phyloP scores from a whole-genome alignment of 2,113 vertebrate genomes.

The Dinomys branickii region DNA sequence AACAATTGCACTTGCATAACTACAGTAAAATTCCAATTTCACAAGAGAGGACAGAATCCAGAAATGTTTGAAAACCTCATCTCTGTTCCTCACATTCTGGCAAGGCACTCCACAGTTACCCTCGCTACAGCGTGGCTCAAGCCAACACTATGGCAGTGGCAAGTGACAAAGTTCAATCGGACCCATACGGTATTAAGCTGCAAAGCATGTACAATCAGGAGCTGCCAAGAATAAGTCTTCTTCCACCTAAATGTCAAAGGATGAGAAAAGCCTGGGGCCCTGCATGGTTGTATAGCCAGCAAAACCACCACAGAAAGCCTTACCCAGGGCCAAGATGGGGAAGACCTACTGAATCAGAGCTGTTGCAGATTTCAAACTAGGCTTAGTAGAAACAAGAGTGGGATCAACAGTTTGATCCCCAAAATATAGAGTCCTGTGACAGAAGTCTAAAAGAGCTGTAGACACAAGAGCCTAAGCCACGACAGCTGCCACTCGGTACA shows the following conservation, averaged over 20 bases:
- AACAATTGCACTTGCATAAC: constrained; percentile 45
- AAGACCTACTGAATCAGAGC: neutral
- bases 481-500: neutral
- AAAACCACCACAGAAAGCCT: neutral
- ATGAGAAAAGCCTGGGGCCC: neutral
- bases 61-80: neutral
- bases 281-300: neutral
- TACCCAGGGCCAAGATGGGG: neutral
- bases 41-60: neutral
- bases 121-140: neutral
- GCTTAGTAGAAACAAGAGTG: neutral
- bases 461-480: too few species aligned
- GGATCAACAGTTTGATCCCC: too few species aligned
- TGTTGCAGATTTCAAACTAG: neutral
- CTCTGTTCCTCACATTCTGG: neutral
- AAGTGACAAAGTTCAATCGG: neutral
- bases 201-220: neutral
- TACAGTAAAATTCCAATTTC: constrained; percentile 62
- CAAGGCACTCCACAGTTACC: neutral
- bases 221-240: rapidly evolving
- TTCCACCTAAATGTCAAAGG: neutral
- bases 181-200: neutral
- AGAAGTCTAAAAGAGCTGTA: neutral
- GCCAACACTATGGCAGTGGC: too few species aligned
- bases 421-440: neutral